These are phyloP conservation scores for Psammodynastes pulverulentus DNA, from an alignment of 2,113 vertebrate species.

Conservation along the genomic window DNA sequence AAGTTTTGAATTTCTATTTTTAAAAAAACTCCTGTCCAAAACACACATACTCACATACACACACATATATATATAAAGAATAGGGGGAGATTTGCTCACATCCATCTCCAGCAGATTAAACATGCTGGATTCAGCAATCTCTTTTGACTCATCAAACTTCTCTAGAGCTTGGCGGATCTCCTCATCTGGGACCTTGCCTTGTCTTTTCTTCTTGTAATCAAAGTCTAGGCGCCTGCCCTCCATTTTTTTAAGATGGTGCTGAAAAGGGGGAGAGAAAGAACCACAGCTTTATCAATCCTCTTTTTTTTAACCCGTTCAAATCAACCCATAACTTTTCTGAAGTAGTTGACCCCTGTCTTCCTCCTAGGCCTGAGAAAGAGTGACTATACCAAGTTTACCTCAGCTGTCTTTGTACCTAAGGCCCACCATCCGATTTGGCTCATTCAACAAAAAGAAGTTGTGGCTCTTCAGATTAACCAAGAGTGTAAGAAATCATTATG, in stretches of 20 bases:
- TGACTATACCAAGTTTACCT: neutral
- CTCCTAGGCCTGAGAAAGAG: neutral
- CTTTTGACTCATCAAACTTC: conserved; percentile 98
- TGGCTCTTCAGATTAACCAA: neutral
- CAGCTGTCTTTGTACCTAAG: neutral
- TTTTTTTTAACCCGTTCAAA: neutral
- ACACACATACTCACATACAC: too few species aligned
- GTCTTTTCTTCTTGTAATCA: conserved; percentile 98
- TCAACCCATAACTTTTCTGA: neutral
- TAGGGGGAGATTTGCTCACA: conserved; percentile 72
- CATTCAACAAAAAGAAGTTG: too few species aligned
- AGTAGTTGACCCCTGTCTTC: neutral
- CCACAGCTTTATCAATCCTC: neutral
- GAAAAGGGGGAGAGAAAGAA: neutral
- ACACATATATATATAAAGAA: too few species aligned
- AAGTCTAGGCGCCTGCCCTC: conserved; percentile 95
- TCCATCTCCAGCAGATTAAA: conserved; percentile 97
- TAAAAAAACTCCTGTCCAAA: neutral
- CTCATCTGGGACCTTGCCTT: conserved; percentile 91
- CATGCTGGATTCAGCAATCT: conserved; percentile 97
- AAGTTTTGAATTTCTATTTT: neutral
- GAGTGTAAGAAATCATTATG: neutral
- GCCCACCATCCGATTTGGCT: neutral
- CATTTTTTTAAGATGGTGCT: conserved; percentile 98
- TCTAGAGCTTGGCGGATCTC: conserved; percentile 94